A percentile compares a stretch with the other conserved stretches of the same genome.
Conservation (phyloP, 1,140 invertebrate species). For the Trichonephila clavipes region DNA sequence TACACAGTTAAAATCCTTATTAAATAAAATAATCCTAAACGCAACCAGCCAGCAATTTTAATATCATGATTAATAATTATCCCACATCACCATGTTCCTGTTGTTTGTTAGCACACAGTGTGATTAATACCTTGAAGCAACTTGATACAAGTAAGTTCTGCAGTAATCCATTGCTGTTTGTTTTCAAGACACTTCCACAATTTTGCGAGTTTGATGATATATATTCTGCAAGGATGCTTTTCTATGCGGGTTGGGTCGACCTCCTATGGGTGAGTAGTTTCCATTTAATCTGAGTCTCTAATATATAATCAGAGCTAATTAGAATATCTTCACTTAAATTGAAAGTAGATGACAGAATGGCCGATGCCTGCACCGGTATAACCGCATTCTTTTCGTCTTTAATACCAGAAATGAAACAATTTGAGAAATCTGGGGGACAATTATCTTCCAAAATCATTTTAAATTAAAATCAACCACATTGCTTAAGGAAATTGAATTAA, state of each 20-base stretch:
- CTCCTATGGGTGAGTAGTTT: slow-evolving; percentile 11
- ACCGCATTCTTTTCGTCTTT: neutral
- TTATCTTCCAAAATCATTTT: neutral
- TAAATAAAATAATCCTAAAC: slow-evolving; percentile 29
- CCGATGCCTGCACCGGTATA: neutral
- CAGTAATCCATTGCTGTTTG: slow-evolving; percentile 22
- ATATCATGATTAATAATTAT: slow-evolving; percentile 39
- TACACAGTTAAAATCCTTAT: neutral
- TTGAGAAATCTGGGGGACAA: neutral
- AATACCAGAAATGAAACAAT: neutral
- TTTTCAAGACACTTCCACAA: neutral
- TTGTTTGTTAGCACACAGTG: neutral
- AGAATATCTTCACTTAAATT: neutral
- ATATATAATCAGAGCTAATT: slow-evolving; percentile 52
- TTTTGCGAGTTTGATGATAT: neutral
- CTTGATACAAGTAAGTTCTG: neutral
- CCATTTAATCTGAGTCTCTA: slow-evolving; percentile 21
- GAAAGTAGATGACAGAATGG: neutral
- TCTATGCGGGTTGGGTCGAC: neutral
- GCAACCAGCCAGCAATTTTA: slow-evolving; percentile 9
- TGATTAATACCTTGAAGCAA: slow-evolving; percentile 22
- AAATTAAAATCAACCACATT: neutral
- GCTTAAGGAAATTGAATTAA: no score
- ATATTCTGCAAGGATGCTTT: slow-evolving; percentile 20
- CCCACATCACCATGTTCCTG: neutral